Base-by-base conservation (phyloP, 1,140 invertebrate species). In the Varroa destructor region DNA sequence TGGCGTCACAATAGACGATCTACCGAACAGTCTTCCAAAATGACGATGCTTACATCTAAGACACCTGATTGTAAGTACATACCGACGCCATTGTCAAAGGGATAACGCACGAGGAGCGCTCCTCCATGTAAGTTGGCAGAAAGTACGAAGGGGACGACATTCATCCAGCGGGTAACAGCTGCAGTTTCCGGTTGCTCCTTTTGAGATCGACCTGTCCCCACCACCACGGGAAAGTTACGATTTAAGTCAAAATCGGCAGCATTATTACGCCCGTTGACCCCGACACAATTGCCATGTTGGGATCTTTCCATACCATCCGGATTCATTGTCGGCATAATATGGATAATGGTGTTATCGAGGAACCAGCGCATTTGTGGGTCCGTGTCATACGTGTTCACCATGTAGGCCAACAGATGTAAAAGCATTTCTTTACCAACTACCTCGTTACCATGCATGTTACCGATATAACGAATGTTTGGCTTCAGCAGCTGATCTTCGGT, bases 401-500 rank as follows among this genome's bases (percentile, higher is more conserved):
- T 71, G 55, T 76, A 73, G n/a, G 54, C 85, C 76, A 92, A 89
- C 71, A 94, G 84, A 80, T 93, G 90, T 8, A 93, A 81, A 75
- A 93, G 84, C 75, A 94, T 79, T 78, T 93, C 90, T 43, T 89
- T 83, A 4, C 91, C 90, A 6, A 94, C 89, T 1, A 78, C 78
- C 73, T 78, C 76, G 73, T 77, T 79, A 46, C 90, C 77, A 56
- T 78, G 78, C 76, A 78, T 78, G 71, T 79, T 78, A 8, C 74
- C 77, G 5, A 78, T 73, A 67, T 78, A 78, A 73, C 76, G 77
- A 1, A 78, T 74, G 77, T 93, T 89, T 2, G 91, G 91, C 77
- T 91, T 91, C 55, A 90, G 87, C 74, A 94, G 86, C 86, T 90
- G 90, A 79, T 91, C 91, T 79, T 90, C 90, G 79, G 88, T 88